A percentile compares a stretch with the other conserved stretches of the same genome.
Conservation (phyloP, 2,797 vertebrate species). For the Crenuchus spilurus region DNA sequence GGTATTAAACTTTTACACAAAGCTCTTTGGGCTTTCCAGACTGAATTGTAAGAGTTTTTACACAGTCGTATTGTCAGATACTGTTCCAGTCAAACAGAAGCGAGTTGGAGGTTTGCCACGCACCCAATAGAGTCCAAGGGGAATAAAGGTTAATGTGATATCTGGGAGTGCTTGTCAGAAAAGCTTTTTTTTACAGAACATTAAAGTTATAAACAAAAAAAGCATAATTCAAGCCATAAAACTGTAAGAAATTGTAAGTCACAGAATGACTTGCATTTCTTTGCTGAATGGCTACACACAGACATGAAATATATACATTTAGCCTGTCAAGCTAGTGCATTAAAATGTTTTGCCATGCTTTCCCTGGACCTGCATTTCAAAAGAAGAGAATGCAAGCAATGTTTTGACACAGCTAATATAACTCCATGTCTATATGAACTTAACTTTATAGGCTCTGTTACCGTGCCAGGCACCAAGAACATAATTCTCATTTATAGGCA, state of each 20-base stretch:
- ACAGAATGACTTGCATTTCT: background rate
- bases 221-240: background rate
- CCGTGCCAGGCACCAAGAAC: background rate
- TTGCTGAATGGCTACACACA: background rate
- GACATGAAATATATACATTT: background rate
- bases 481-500: background rate
- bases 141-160: constrained; percentile 20
- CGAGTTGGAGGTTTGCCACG: constrained; percentile 23
- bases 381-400: background rate
- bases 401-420: too few species aligned
- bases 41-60: background rate
- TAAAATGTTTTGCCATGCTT: background rate
- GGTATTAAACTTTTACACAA: constrained; percentile 29
- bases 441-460: too few species aligned
- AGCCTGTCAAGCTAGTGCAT: background rate
- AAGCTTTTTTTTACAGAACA: background rate
- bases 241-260: background rate
- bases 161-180: background rate
- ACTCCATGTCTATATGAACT: too few species aligned
- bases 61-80: background rate
- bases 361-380: background rate
- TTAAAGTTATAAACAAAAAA: background rate
- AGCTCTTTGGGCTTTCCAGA: constrained; percentile 1
- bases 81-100: constrained; percentile 7
- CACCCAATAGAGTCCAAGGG: constrained; percentile 4